Evolutionary conservation across 2,113 vertebrate genomes (phyloP), one percentile per base, ranked within the genome.

Genomic region (Neodontobutis hainanensis): DNA sequence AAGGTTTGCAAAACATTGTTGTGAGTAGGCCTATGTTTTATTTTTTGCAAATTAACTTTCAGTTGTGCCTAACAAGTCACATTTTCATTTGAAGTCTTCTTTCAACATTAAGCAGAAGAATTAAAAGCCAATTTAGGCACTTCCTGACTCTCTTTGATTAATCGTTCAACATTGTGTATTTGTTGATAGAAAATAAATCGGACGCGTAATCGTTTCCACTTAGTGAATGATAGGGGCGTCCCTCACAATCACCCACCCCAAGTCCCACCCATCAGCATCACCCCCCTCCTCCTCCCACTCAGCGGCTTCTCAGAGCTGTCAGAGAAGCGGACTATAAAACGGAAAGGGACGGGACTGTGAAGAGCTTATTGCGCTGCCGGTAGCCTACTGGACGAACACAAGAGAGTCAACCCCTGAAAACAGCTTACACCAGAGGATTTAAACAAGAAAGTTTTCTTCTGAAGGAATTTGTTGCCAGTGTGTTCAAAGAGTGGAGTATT

Each of bases 261-360:
- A 35, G 61, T 64, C 70, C 0, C 78, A 66, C 77, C 70, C 81
- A 60, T 68, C 63, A 47, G 14, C 42, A 47, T 58, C 51, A 68
- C 64, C 40, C 44, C 35, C 74, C 73, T 60, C 66, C 70, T 57
- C 71, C 76, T 60, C 67, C 70, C 64, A 11, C 8, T 55, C 52
- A 58, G 73, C 77, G 68, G 64, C 87, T 78, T 72, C 71, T 80
- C 52, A 51, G 56, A 78, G 82, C 82, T 89, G 91, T 86, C 83
- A 87, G 82, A 87, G 82, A 49, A 75, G 65, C 69, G 11, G 80
- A 46, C 87, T 93, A 92, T 92, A 92, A 78, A 88, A 63, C 81
- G 85, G 82, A 85, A 85, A 84, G 88, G 81, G 82, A 76, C 77
- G 87, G 84, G 87, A 77, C 90, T 79, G 56, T 36, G 40, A 58